Evolutionary conservation across 2,113 vertebrate species (phyloP).

Genomic region (Castor canadensis): DNA sequence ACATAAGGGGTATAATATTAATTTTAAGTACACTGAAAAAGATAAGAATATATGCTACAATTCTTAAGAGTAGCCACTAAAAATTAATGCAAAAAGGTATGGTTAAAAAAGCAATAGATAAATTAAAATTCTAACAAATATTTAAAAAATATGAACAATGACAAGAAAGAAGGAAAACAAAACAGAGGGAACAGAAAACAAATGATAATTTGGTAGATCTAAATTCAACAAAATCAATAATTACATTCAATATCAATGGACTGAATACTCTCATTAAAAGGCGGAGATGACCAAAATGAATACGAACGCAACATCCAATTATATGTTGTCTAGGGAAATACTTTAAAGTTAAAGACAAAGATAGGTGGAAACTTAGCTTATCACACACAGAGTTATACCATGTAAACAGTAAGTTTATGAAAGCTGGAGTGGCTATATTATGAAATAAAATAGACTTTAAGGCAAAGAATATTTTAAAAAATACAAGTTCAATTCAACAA

Average conservation of each 20-base stretch:
- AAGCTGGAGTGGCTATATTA: background rate
- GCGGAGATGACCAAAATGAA: conserved; percentile 33
- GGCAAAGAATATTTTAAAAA: conserved; percentile 38
- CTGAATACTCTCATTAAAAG: background rate
- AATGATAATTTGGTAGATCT: conserved; percentile 18
- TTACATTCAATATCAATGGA: background rate
- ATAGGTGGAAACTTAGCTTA: background rate
- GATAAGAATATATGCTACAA: no score
- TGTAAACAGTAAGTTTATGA: background rate
- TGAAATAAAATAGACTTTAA: background rate
- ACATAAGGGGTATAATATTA: no score
- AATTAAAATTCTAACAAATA: no score
- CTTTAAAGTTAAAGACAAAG: conserved; percentile 49
- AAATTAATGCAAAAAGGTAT: no score
- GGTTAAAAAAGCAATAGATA: no score
- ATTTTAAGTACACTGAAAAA: no score
- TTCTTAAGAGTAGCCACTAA: no score
- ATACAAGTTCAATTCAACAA: background rate
- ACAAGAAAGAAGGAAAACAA: no score
- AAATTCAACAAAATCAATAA: conserved; percentile 31
- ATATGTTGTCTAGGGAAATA: background rate
- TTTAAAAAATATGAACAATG: no score
- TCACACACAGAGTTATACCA: background rate
- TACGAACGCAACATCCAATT: background rate
- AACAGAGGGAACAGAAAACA: background rate